A percentile compares a stretch with the other conserved stretches of the same genome.
phyloP scores from a whole-genome alignment of 2,797 vertebrate species.

The Hippoglossus hippoglossus region DNA sequence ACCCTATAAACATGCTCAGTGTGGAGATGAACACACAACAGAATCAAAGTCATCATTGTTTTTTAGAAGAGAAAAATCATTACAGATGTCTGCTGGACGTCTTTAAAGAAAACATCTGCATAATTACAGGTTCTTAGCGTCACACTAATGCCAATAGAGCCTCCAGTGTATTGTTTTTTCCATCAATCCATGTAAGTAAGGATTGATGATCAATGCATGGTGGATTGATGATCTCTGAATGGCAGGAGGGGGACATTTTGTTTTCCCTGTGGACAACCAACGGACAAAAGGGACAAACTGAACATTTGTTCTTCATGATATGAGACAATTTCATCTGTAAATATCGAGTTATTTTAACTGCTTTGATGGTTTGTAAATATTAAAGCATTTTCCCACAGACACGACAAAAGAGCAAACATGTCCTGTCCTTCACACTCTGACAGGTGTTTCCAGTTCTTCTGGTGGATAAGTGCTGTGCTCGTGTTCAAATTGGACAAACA shows the following conservation, averaged over 20 bases:
- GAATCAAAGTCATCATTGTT: slow-evolving; percentile 27
- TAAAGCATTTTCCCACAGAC: no score
- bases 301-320: no score
- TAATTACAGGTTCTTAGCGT: not conserved
- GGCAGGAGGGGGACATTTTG: not conserved
- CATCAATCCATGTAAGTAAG: no score
- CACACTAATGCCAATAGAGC: not conserved
- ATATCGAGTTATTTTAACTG: no score
- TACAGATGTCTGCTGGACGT: slow-evolving; percentile 2
- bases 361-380: no score
- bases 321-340: no score
- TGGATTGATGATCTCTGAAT: not conserved
- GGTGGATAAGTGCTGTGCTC: no score
- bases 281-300: not conserved
- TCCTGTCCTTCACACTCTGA: no score
- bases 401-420: no score
- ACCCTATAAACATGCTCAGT: slow-evolving; percentile 30
- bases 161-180: not conserved
- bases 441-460: no score
- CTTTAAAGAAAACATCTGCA: not conserved
- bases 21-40: slow-evolving; percentile 15
- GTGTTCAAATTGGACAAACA: no score
- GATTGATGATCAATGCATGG: not conserved
- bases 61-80: slow-evolving; percentile 3
- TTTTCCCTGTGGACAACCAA: not conserved